Conservation (phyloP, 2,113 vertebrate genomes). For the Eudyptes chrysolophus region DNA sequence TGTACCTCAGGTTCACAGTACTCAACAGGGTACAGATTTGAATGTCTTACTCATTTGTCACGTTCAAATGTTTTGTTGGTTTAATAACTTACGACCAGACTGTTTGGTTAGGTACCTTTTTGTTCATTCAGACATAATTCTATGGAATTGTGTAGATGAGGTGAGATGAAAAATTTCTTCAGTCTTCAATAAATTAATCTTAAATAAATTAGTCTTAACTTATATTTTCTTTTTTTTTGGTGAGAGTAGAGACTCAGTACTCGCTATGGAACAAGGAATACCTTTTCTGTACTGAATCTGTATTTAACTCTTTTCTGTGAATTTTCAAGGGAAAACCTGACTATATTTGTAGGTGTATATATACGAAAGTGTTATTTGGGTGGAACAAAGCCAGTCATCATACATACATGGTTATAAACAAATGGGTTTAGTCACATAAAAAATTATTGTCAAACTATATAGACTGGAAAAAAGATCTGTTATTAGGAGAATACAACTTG, state of each 20-base stretch:
- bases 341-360: background rate
- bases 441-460: background rate
- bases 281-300: background rate
- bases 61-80: background rate
- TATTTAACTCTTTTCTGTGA: background rate
- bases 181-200: conserved; percentile 3
- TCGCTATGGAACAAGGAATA: background rate
- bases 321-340: background rate
- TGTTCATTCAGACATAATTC: background rate
- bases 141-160: background rate
- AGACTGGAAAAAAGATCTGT: background rate
- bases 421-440: background rate
- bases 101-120: background rate
- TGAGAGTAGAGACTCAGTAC: background rate
- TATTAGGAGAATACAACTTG: background rate
- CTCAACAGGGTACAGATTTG: background rate
- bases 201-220: conserved; percentile 20
- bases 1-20: background rate
- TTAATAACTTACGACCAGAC: background rate
- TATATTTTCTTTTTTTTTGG: background rate
- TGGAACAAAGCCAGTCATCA: background rate
- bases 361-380: background rate
- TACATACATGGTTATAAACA: background rate
- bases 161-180: background rate
- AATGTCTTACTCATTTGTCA: background rate